phyloP scores from a whole-genome alignment of 2,888 invertebrate species.

The Thera obeliscata region DNA sequence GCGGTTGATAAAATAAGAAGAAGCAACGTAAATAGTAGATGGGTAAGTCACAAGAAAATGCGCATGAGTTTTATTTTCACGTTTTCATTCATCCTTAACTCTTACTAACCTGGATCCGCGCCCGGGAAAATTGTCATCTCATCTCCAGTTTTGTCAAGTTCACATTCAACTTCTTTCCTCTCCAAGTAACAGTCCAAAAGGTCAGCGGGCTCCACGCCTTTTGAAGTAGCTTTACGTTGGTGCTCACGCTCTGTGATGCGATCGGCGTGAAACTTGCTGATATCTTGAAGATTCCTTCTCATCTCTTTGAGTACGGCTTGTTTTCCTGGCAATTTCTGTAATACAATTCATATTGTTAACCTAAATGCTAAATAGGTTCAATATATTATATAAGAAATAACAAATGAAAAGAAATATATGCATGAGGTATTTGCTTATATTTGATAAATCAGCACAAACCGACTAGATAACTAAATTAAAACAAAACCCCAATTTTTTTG shows the following conservation, averaged over 20 bases:
- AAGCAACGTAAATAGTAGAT: too few relatives aligned
- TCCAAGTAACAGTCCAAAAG: conserved; percentile 57
- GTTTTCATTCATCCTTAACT: conserved; percentile 9
- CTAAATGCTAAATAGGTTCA: neutral
- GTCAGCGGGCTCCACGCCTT: conserved; percentile 47
- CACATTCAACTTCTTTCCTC: conserved; percentile 21
- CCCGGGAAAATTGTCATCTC: conserved; percentile 43
- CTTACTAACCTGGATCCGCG: conserved; percentile 46
- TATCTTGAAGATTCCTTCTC: conserved; percentile 65
- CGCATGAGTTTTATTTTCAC: neutral
- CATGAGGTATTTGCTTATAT: too few relatives aligned
- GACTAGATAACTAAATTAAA: too few relatives aligned
- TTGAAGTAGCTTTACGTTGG: conserved; percentile 29
- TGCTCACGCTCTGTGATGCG: conserved; percentile 44
- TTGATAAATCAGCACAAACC: too few relatives aligned
- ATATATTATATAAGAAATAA: too few relatives aligned
- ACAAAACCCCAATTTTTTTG: too few relatives aligned
- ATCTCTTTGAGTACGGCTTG: conserved; percentile 68
- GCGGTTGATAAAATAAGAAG: too few relatives aligned
- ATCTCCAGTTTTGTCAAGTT: conserved; percentile 7
- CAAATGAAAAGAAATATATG: too few relatives aligned
- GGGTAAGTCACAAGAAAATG: too few relatives aligned
- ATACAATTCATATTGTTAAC: neutral
- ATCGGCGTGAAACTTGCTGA: conserved; percentile 54
- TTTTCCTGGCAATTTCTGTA: conserved; percentile 57